Evolutionary conservation across 2,797 vertebrate genomes (phyloP), one percentile per base, ranked within the genome.

Genomic region (Pachyuromys duprasi): DNA sequence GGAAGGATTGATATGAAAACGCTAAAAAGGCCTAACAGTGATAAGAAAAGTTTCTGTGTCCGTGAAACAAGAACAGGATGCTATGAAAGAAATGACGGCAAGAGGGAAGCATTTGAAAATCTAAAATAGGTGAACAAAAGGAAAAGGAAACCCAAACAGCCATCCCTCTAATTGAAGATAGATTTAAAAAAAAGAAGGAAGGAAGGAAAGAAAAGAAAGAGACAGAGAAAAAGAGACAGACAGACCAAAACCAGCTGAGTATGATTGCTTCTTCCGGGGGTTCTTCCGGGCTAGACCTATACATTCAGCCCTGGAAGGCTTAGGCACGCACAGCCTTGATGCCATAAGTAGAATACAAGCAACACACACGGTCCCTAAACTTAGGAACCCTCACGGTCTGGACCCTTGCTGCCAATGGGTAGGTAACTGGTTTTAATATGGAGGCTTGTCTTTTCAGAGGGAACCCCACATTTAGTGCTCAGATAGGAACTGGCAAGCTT

Each of bases 221-320:
- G 6, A 62, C 3, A 24, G 22, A 63, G 24, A 24, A 22, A 57
- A 57, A 13, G 2, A 42, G 26, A 42, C 24, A 76, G 13, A 57
- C 55, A 57, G 49, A 8, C 55, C 28, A 24, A 11, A 65, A 33
- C 2, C 53, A 36, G 15, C 33, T 15, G 36, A 15, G 17, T 76
- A 18, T 26, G 7, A 62, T n/a, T 28, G 18, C 36, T 33, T 63
- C 11, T 78, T 20, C 0, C 0, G 3, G n/a, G 20, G 18, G 33
- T 33, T 63, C 11, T 78, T 20, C 0, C 0, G 3, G n/a, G 20
- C 15, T 31, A 8, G 2, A 0, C 3, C 22, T 26, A 26, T 5
- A 18, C 2, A 8, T 60, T 39, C 2, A 4, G 4, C 42, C 45
- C 86, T 79, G 24, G 28, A 20, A 57, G 49, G 70, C 33, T 0